Base-by-base conservation (phyloP, 2,888 invertebrate genomes). In the Phlogophora meticulosa region DNA sequence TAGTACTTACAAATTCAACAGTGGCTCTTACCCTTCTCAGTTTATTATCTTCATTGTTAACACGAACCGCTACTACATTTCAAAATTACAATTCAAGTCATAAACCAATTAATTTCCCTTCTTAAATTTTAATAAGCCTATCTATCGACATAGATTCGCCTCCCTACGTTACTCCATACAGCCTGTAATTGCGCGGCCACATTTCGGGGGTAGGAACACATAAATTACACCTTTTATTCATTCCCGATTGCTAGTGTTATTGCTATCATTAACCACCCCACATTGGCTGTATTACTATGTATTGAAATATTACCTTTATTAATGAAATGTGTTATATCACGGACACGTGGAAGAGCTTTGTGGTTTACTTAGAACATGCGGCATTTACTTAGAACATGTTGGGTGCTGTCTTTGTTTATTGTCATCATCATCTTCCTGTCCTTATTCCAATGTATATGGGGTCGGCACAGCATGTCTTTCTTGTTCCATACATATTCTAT, bases 171-270 rank as follows among this genome's bases (percentile, higher is more conserved):
- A 72, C 84, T 85, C 80, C 78, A 78, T 82, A 82, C 80, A 83
- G 86, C 79, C 85, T 83, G 91, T 93, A 93, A 94, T 93, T 93
- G 92, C 90, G 84, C 87, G 87, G 88, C 91, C 90, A 90, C 91
- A 90, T 88, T 93, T 92, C 83, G 91, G 91, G 92, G 91, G 89
- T 86, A 85, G 85, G 86, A 89, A 88, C 90, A 90, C 92, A 94
- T 94, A 94, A 94, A 94, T 94, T 93, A 92, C 90, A 89, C 92
- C 92, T 93, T 94, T 93, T 93, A 94, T 93, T 91, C 91, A 88
- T 91, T 90, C 90, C 86, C 92, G 89, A 93, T 93, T 90, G 89
- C 86, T 78, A 84, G 84, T 90, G 87, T 90, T 93, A 94, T 92
- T 92, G 90, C 92, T 86, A 87, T 90, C 92, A 93, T 93, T 92